Evolutionary conservation across 2,113 vertebrate genomes (phyloP).

Genomic region (Catagonus wagneri): DNA sequence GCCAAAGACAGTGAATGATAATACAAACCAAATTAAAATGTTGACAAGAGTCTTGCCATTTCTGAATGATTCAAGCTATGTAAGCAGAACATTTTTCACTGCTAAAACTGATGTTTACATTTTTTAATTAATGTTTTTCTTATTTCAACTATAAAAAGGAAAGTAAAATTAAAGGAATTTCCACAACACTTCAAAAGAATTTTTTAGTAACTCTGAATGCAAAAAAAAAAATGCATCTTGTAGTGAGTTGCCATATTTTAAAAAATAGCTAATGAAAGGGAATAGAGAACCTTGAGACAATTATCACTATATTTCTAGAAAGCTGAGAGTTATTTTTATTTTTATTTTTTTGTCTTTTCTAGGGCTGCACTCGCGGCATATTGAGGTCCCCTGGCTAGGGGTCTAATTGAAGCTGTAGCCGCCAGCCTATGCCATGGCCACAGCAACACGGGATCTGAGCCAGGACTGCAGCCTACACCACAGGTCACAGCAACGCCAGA

Average conservation of each 20-base stretch:
- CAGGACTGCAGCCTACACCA: too few relatives aligned
- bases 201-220: constrained; percentile 38
- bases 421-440: too few relatives aligned
- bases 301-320: constrained; percentile 25
- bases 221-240: neutral
- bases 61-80: neutral
- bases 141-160: constrained; percentile 34
- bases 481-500: too few relatives aligned
- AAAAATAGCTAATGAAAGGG: neutral
- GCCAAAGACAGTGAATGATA: neutral
- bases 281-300: constrained; percentile 27
- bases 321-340: neutral
- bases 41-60: neutral
- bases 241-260: neutral
- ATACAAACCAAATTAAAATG: constrained; percentile 29
- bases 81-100: neutral
- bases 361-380: too few relatives aligned
- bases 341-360: too few relatives aligned
- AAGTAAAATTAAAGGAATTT: constrained; percentile 43
- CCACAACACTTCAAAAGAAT: constrained; percentile 15
- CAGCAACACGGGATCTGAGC: too few relatives aligned
- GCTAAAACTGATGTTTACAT: constrained; percentile 4
- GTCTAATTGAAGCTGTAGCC: too few relatives aligned
- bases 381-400: too few relatives aligned
- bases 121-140: constrained; percentile 40